Percentiles rank a stretch among this genome's conserved stretches.
These are phyloP conservation scores for Cottus gobio DNA, from an alignment of 2,113 vertebrate species.

Conservation along the genomic window DNA sequence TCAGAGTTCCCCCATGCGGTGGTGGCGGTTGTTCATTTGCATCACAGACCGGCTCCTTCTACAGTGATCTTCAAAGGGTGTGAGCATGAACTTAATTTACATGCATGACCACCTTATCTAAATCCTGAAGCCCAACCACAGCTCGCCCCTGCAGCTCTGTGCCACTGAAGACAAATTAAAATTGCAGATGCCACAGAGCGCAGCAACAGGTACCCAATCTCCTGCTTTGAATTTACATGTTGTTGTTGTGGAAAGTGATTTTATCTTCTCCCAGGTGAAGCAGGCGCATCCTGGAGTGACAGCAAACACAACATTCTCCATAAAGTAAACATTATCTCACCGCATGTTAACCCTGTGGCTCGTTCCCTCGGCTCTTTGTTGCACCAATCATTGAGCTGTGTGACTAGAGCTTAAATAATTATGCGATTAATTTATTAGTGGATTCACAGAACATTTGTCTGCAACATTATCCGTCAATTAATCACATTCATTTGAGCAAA, in stretches of 20 bases:
- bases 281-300: neutral
- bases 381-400: neutral
- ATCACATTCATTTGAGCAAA: neutral
- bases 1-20: neutral
- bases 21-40: neutral
- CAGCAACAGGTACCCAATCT: conserved; percentile 37
- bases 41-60: neutral
- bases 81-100: conserved; percentile 15
- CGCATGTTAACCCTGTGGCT: neutral
- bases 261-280: neutral
- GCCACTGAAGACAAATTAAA: conserved; percentile 19
- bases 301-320: neutral
- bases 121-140: neutral
- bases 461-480: neutral
- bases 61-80: neutral
- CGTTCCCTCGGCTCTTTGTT: neutral
- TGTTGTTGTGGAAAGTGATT: conserved; percentile 19
- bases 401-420: neutral
- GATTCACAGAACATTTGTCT: neutral
- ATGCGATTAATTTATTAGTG: neutral
- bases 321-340: neutral
- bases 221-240: neutral
- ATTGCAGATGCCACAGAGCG: conserved; percentile 20
- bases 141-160: conserved; percentile 14
- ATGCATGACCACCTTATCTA: conserved; percentile 22